These are phyloP conservation scores for Ganaspis sp. DNA, from an alignment of 1,140 invertebrate genomes.

Conservation along the genomic window DNA sequence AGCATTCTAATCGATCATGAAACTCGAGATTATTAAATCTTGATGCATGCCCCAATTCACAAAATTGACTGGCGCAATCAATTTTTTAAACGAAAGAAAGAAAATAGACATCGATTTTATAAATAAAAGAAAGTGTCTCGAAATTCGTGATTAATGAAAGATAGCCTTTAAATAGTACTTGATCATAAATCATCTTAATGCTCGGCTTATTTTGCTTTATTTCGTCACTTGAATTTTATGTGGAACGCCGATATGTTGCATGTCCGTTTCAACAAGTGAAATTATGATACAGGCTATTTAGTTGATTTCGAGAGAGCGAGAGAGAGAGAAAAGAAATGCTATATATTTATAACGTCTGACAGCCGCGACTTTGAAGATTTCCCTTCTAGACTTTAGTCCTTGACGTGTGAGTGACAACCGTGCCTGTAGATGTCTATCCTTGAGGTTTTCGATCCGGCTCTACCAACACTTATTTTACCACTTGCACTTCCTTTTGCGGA, in stretches of 20 bases:
- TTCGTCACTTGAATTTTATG: not conserved
- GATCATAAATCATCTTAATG: too few relatives aligned
- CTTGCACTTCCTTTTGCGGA: slow-evolving; percentile 49
- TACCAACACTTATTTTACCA: slow-evolving; percentile 56
- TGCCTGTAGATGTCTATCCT: slow-evolving; percentile 63
- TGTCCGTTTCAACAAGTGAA: slow-evolving; percentile 32
- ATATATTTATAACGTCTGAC: slow-evolving; percentile 53
- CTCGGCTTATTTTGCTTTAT: too few relatives aligned
- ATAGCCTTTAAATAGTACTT: too few relatives aligned
- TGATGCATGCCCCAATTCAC: slow-evolving; percentile 31
- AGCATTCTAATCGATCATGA: slow-evolving; percentile 55
- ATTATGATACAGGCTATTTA: slow-evolving; percentile 50
- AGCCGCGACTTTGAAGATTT: slow-evolving; percentile 46
- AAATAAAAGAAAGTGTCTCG: too few relatives aligned
- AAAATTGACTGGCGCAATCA: not conserved
- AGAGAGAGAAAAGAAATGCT: not conserved
- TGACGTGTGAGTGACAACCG: slow-evolving; percentile 69
- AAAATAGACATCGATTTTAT: too few relatives aligned
- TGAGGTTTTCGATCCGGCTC: slow-evolving; percentile 48
- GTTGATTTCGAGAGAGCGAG: not conserved
- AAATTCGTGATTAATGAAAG: too few relatives aligned
- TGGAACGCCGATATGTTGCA: not conserved
- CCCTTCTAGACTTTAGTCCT: slow-evolving; percentile 54
- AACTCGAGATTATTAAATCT: slow-evolving; percentile 59
- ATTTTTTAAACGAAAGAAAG: not conserved